Evolutionary conservation across 2,888 invertebrate species (phyloP).

Genomic region (Troides helena): DNA sequence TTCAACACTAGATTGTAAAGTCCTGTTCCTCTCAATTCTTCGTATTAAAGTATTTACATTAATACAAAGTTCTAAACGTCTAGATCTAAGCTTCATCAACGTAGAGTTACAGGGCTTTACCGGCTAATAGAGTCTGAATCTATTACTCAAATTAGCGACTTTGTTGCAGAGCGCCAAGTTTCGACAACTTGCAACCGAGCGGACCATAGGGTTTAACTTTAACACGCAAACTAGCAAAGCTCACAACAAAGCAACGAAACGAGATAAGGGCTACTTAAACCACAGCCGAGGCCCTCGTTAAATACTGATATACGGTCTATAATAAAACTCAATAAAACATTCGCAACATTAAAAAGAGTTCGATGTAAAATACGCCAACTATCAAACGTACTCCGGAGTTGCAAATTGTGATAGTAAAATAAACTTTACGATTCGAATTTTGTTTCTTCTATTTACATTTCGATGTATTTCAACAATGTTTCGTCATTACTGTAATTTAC

Average conservation of each 20-base stretch:
- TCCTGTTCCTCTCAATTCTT: not conserved
- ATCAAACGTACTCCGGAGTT: conserved; percentile 61
- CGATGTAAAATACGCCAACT: conserved; percentile 71
- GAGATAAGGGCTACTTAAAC: conserved; percentile 73
- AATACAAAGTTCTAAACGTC: not conserved
- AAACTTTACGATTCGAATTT: conserved; percentile 58
- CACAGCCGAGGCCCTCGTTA: conserved; percentile 65
- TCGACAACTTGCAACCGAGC: conserved; percentile 15
- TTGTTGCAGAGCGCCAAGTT: conserved; percentile 16
- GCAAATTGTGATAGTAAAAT: conserved; percentile 66
- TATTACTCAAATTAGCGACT: conserved; percentile 20
- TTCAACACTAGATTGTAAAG: not conserved
- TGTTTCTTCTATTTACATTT: conserved; percentile 63
- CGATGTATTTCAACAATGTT: conserved; percentile 55
- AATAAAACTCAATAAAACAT: conserved; percentile 77
- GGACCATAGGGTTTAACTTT: conserved; percentile 27
- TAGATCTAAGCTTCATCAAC: conserved; percentile 10
- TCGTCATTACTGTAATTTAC: conserved; percentile 27
- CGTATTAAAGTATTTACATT: not conserved
- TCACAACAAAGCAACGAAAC: conserved; percentile 67
- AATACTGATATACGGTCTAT: conserved; percentile 74
- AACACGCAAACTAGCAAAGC: conserved; percentile 45
- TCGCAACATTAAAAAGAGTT: conserved; percentile 76
- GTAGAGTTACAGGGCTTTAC: not conserved
- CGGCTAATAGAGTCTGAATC: conserved; percentile 7